Evolutionary conservation across 2,797 vertebrate genomes (phyloP), one percentile per base, ranked within the genome.

Genomic region (Luscinia megarhynchos): DNA sequence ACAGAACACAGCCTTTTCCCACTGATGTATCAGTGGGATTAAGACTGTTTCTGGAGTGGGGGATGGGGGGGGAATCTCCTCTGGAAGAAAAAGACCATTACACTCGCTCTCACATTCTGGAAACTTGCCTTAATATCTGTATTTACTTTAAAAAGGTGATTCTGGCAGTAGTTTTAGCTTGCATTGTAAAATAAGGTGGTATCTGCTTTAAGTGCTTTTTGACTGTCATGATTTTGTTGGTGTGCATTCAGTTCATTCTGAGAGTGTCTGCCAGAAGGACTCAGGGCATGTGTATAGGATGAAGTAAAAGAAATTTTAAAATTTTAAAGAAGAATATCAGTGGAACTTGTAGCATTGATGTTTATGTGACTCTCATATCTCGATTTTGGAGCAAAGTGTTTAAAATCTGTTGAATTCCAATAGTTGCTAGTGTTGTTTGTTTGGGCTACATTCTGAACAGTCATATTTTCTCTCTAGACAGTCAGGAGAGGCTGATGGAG

Each of bases 251-350:
- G n/a, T 59, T 36, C 3, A 9, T 62, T 66, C 24, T 45, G 72
- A 40, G 22, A 67, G 32, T 11, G 4, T 14, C 46, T 84, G 12
- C 20, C 55, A 76, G 61, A 76, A 36, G 9, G 24, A 73, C 8
- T 55, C 29, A 38, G 18, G 55, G 16, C 2, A 20, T 50, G 12
- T 30, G 9, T 61, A 41, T 5, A 27, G 22, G 29, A 67, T 34
- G 20, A 82, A 50, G 34, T 9, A 59, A 57, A 83, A 73, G 3
- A 73, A 40, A 43, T 23, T 50, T 41, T 14, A 4, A 40, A 79
- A 36, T 26, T 16, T 6, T n/a, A 17, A 21, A 29, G 9, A 5
- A 20, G 0, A 36, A 3, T 16, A 53, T 27, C 14, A 38, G 1
- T 34, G 41, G 14, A 70, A 36, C 7, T 79, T 43, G 15, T 22